A percentile compares a stretch with the other conserved stretches of the same genome.
Evolutionary conservation across 2,888 invertebrate species (phyloP).

Genomic region (Mimachlamys varia): DNA sequence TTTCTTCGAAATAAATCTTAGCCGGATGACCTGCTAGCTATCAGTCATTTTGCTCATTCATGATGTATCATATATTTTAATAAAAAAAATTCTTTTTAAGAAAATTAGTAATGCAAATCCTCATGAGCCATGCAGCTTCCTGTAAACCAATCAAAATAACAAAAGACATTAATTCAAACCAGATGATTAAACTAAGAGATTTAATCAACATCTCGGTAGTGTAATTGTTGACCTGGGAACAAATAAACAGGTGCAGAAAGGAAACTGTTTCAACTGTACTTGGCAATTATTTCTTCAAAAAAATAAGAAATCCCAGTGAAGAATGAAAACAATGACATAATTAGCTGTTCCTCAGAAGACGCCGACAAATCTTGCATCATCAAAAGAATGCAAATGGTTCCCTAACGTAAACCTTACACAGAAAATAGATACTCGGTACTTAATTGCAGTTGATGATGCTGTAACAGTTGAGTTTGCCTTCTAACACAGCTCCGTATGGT

Average conservation of each 20-base stretch:
- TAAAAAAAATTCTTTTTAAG: too few species aligned
- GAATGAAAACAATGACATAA: neutral
- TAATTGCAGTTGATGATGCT: neutral
- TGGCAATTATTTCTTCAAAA: neutral
- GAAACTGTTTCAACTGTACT: neutral
- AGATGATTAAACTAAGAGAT: neutral
- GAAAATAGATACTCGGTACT: neutral
- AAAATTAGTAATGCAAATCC: too few species aligned
- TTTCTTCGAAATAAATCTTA: too few species aligned
- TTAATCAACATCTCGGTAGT: neutral
- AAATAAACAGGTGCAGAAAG: neutral
- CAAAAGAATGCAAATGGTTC: neutral
- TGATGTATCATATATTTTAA: too few species aligned
- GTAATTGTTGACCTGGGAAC: neutral
- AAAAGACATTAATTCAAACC: neutral
- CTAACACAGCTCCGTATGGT: neutral
- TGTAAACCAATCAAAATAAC: neutral
- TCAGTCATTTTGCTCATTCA: too few species aligned
- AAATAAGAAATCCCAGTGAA: too few species aligned
- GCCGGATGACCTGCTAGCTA: too few species aligned
- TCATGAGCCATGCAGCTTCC: too few species aligned
- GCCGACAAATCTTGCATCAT: neutral
- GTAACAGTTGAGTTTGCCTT: neutral
- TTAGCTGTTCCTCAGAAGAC: neutral
- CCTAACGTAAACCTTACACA: neutral